Base-by-base conservation (phyloP, 2,888 invertebrate species). In the Malthinus seriepunctatus region DNA sequence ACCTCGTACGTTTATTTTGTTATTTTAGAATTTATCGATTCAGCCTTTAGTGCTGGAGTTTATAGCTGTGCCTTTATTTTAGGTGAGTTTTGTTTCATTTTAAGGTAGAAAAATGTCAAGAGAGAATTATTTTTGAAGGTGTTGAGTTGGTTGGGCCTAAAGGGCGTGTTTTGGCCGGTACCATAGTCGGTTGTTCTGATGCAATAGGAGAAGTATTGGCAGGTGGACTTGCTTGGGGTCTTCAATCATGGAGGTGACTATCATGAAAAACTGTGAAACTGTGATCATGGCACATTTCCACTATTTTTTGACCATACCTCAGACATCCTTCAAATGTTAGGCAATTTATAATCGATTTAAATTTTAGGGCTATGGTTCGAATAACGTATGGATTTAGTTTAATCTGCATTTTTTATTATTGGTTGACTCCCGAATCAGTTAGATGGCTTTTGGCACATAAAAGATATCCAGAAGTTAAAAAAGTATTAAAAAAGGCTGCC, bases 91-190 rank as follows among this genome's bases (percentile, higher is more conserved):
- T 87, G 91, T 67, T 78, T 88, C 58, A 90, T n/a, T n/a, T n/a
- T n/a, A 90, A 86, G 79, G 1, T 12, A 12, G 12, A 50, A 50
- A 23, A n/a, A n/a, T n/a, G 11, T 10, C 23, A 9, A 2, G 14
- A 11, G 1, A 9, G 4, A 54, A 10, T 55, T 42, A 35, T 56
- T 54, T 53, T 54, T 23, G 5, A 78, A 89, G 88, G 86, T 32
- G 82, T 92, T 64, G 93, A 93, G 75, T 82, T 91, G 77, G 87
- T 91, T 15, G 90, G 90, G 0, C 89, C 89, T 8, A 84, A 85
- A 59, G 85, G 86, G 49, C 82, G 93, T 33, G 88, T 90, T 12
- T 76, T 91, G 34, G 88, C 87, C 3, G 88, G 91, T 60, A 82
- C 88, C 49, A 79, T 91, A 46, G 82, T 89, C 8, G 86, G 88